Percentiles rank a stretch among this genome's conserved stretches.
Conservation (phyloP, 1,140 invertebrate genomes). For the Lepidurus apus region DNA sequence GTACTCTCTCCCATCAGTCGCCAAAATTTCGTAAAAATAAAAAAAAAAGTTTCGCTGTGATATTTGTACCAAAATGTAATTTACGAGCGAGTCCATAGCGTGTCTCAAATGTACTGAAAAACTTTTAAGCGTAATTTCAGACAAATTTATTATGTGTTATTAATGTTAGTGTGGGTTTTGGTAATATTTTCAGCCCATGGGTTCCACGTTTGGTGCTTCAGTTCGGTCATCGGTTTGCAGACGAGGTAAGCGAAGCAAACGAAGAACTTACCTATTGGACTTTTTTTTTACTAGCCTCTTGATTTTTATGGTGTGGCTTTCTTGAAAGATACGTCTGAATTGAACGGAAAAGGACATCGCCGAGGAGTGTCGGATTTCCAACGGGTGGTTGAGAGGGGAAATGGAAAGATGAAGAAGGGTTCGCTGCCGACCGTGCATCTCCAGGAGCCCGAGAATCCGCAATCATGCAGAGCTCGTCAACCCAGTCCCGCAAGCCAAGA, state of each 20-base stretch:
- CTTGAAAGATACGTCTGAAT: not conserved
- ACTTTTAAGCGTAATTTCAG: too few relatives aligned
- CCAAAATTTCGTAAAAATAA: too few relatives aligned
- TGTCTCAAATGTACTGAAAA: too few relatives aligned
- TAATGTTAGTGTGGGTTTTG: not conserved
- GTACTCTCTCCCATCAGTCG: too few relatives aligned
- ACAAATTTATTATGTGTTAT: not conserved
- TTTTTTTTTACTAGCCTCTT: not conserved
- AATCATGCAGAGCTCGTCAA: not conserved
- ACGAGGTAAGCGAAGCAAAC: not conserved
- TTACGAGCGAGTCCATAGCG: too few relatives aligned
- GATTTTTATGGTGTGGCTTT: not conserved
- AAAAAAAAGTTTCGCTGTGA: too few relatives aligned
- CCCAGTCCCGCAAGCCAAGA: not conserved
- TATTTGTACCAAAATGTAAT: too few relatives aligned
- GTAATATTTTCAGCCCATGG: not conserved
- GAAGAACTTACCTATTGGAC: not conserved
- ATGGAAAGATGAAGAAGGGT: conserved; percentile 9
- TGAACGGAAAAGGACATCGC: not conserved
- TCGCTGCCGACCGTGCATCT: not conserved
- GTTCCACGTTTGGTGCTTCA: not conserved
- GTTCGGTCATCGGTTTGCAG: not conserved
- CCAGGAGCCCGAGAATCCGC: not conserved
- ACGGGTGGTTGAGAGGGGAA: not conserved
- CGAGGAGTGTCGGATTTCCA: not conserved